phyloP scores from a whole-genome alignment of 2,113 vertebrate species.

The Gorilla gorilla region DNA sequence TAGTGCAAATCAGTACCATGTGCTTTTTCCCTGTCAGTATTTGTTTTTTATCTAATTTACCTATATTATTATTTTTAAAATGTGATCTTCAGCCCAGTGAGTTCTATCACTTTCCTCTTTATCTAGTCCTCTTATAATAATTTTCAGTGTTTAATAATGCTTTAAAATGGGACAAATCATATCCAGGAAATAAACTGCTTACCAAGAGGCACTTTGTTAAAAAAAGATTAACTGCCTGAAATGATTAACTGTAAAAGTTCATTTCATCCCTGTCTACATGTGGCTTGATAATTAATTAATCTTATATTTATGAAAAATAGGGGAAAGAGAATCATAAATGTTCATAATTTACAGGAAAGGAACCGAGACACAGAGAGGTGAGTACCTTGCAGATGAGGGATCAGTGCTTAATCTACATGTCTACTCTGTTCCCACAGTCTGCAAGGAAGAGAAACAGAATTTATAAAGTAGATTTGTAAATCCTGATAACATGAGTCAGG shows the following conservation, averaged over 20 bases:
- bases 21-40: not conserved
- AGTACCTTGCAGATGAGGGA: not conserved
- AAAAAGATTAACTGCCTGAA: not conserved
- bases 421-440: not conserved
- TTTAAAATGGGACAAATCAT: slow-evolving; percentile 47
- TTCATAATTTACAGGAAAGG: not conserved
- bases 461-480: not conserved
- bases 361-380: not conserved
- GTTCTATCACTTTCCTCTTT: not conserved
- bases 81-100: not conserved
- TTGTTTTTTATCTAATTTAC: not conserved
- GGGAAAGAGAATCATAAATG: not conserved
- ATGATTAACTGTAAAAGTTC: slow-evolving; percentile 44
- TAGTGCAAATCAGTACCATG: not conserved
- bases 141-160: slow-evolving; percentile 46
- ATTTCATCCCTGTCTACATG: not conserved
- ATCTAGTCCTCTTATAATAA: not conserved
- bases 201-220: not conserved
- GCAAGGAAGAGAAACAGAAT: not conserved
- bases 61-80: not conserved
- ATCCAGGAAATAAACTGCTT: slow-evolving; percentile 1
- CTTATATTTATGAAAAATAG: not conserved
- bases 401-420: rapidly evolving
- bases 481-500: not conserved
- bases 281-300: not conserved